These are phyloP conservation scores for Clusia tigrina DNA, from an alignment of 2,888 invertebrate genomes.

Conservation along the genomic window DNA sequence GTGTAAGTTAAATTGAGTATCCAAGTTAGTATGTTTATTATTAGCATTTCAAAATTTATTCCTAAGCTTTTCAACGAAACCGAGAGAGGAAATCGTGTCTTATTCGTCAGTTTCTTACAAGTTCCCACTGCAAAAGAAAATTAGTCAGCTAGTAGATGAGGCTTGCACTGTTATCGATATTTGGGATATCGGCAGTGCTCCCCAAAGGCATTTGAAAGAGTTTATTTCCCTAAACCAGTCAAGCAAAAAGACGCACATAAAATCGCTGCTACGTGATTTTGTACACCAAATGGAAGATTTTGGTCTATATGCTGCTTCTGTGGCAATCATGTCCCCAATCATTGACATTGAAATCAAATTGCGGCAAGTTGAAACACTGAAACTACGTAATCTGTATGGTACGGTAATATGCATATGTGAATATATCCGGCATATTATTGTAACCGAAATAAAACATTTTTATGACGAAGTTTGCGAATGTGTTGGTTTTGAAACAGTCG, in stretches of 20 bases:
- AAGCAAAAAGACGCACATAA: slow-evolving; percentile 65
- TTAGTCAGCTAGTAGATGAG: slow-evolving; percentile 25
- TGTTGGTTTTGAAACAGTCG: slow-evolving; percentile 34
- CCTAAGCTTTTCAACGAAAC: slow-evolving; percentile 66
- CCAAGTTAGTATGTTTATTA: too few relatives aligned
- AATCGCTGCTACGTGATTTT: slow-evolving; percentile 66
- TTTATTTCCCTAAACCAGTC: slow-evolving; percentile 41
- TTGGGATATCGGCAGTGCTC: slow-evolving; percentile 45
- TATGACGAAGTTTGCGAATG: slow-evolving; percentile 46
- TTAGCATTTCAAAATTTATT: too few relatives aligned
- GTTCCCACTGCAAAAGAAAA: slow-evolving; percentile 27
- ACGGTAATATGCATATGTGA: slow-evolving; percentile 54
- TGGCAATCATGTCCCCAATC: slow-evolving; percentile 69
- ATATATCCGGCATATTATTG: slow-evolving; percentile 67
- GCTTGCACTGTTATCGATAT: slow-evolving; percentile 34
- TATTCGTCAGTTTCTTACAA: slow-evolving; percentile 30
- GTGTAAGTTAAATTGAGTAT: slow-evolving; percentile 64
- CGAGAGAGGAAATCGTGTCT: slow-evolving; percentile 61
- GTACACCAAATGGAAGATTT: slow-evolving; percentile 66
- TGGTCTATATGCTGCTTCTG: slow-evolving; percentile 70
- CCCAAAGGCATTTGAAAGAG: slow-evolving; percentile 43
- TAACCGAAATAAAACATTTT: slow-evolving; percentile 63
- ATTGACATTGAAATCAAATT: slow-evolving; percentile 73
- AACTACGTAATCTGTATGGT: slow-evolving; percentile 51
- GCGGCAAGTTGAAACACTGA: slow-evolving; percentile 65